Conservation (phyloP, 1,140 invertebrate genomes). For the Sinonovacula constricta region DNA sequence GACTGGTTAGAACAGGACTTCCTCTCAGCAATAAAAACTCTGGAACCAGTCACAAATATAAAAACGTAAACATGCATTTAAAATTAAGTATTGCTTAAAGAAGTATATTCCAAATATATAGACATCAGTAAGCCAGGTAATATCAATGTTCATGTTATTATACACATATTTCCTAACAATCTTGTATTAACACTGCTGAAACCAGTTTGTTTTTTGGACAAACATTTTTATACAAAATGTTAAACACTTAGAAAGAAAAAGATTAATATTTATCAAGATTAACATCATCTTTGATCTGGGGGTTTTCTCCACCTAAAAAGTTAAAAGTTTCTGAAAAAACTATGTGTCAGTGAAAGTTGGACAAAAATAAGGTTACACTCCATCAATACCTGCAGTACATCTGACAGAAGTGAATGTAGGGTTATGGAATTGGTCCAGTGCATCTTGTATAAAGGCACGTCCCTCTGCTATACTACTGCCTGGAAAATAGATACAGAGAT, state of each 20-base stretch:
- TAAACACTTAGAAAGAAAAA: not conserved
- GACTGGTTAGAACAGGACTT: conserved; percentile 62
- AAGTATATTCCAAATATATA: too few relatives aligned
- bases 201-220: not conserved
- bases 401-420: conserved; percentile 84
- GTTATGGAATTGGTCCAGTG: conserved; percentile 85
- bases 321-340: not conserved
- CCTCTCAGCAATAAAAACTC: conserved; percentile 68
- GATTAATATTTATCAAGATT: not conserved
- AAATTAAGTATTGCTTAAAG: too few relatives aligned
- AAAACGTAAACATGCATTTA: too few relatives aligned
- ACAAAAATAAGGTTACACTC: not conserved
- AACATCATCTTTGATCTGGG: not conserved
- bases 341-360: not conserved
- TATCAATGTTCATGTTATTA: too few relatives aligned
- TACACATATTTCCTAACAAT: not conserved
- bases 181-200: not conserved
- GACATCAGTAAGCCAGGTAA: too few relatives aligned
- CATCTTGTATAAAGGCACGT: conserved; percentile 82
- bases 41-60: conserved; percentile 38
- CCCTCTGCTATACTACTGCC: conserved; percentile 82
- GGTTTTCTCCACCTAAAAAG: not conserved
- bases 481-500: conserved; percentile 62
- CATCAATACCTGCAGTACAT: conserved; percentile 82
- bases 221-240: not conserved